Base-by-base conservation (phyloP, 1,140 invertebrate species). In the Heliconius hewitsoni region DNA sequence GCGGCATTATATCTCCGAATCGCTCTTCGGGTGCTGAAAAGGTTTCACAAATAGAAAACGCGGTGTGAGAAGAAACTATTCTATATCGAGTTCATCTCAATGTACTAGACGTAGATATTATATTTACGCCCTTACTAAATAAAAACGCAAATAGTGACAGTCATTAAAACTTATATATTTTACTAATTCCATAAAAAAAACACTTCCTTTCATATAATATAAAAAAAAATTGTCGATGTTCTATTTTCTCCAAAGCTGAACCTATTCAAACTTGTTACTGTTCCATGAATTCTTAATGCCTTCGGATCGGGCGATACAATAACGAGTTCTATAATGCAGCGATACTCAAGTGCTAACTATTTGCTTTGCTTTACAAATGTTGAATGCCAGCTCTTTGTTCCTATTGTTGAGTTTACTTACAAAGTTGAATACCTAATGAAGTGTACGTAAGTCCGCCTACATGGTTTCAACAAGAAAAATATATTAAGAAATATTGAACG, bases 221-320 rank as follows among this genome's bases (percentile, higher is more conserved):
- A 19, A n/a, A 4, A 55, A 55, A 55, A 46, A 37, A n/a, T 9
- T 2, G 55, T 71, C 42, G 16, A 72, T 39, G 46, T 73, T n/a
- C 74, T 71, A 72, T 76, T 80, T 80, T 50, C 78, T 75, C n/a
- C 8, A 80, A 80, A 80, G 74, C 70, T 76, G 18, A 55, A 76
- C 70, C 50, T 30, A 73, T 76, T 80, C 78, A 80, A 76, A 80
- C 74, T 80, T 71, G 73, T 80, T 80, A 74, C 73, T 30, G 50
- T 57, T 77, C 46, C 70, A 77, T 77, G 76, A 77, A 77, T 77
- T 16, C 60, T 70, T 72, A 72, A 72, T 73, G 71, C 46, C 60
- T 71, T 71, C 18, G 76, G 46, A 77, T 71, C 46, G 70, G 76
- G 46, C 76, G 42, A 72, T 77, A 77, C 76, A 72, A 77, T 77